A percentile compares a stretch with the other conserved stretches of the same genome.
phyloP scores from a whole-genome alignment of 2,797 vertebrate species.

The Calcarius lapponicus region DNA sequence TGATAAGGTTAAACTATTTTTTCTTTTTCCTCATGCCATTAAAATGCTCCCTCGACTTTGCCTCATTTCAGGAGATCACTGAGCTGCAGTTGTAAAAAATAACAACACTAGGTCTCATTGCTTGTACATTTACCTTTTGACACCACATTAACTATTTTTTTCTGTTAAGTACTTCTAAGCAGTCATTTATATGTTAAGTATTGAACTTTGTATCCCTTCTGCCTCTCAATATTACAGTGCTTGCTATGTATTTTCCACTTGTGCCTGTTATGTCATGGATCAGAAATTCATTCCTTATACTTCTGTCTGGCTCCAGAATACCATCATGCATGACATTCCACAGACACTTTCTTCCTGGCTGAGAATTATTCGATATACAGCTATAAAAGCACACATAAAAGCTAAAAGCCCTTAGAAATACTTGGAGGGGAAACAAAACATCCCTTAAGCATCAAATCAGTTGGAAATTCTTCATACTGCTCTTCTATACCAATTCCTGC shows the following conservation, averaged over 20 bases:
- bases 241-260: conserved; percentile 29
- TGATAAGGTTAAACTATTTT: background rate
- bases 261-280: background rate
- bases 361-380: background rate
- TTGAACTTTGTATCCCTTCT: background rate
- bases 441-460: background rate
- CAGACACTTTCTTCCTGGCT: background rate
- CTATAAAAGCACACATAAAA: conserved; percentile 39
- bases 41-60: background rate
- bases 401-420: conserved; percentile 19
- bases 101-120: background rate
- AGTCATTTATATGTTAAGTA: conserved; percentile 43
- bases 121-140: background rate
- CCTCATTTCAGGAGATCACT: background rate
- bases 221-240: background rate
- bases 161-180: background rate
- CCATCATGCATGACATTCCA: conserved; percentile 23
- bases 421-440: conserved; percentile 23
- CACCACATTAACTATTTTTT: conserved; percentile 11
- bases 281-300: conserved; percentile 18
- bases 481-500: background rate
- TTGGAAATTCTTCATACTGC: conserved; percentile 12
- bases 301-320: background rate
- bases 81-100: background rate
- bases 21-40: background rate